Evolutionary conservation across 2,113 vertebrate species (phyloP), one percentile per base, ranked within the genome.

Genomic region (Perca schrenkii): DNA sequence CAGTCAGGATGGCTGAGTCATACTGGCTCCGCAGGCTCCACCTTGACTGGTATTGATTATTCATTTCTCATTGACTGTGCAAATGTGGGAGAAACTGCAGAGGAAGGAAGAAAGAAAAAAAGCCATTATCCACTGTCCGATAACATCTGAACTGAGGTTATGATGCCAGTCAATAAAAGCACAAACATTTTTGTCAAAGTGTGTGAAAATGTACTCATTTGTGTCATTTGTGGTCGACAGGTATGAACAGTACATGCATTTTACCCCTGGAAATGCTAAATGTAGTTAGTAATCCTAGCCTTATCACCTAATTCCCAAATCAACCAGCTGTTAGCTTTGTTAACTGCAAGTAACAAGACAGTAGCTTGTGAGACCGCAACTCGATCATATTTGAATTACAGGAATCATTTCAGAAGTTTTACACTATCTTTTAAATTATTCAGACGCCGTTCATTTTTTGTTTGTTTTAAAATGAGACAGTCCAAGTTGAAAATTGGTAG

Each of bases 41-140:
- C 52, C 72, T 61, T 1, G 57, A 73, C 83, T 74, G 68, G 31
- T 73, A 88, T 86, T 89, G 87, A 88, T 86, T 90, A 78, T 85
- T 84, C 34, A 85, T 88, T 88, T 88, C 57, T 87, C 50, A 68
- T 62, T 61, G 71, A 75, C 73, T 79, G 69, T n/a, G 56, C 43
- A 77, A 60, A 79, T 73, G 74, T 72, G 71, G 22, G 47, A 70
- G 53, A 70, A 74, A 64, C 63, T 47, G 56, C 68, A 67, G 75
- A 36, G 58, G 65, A 22, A 14, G 25, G n/a, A 68, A 53, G 19
- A 25, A 36, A 74, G 71, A 6, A 4, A 66, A 46, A 17, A 50
- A 61, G 73, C 68, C 6, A 5, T 62, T 53, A 22, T 62, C 69
- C 43, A 28, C 2, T 8, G 56, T 58, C 54, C 22, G 4, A 34